These are phyloP conservation scores for Tipula unca DNA, from an alignment of 2,888 invertebrate species.

Conservation along the genomic window DNA sequence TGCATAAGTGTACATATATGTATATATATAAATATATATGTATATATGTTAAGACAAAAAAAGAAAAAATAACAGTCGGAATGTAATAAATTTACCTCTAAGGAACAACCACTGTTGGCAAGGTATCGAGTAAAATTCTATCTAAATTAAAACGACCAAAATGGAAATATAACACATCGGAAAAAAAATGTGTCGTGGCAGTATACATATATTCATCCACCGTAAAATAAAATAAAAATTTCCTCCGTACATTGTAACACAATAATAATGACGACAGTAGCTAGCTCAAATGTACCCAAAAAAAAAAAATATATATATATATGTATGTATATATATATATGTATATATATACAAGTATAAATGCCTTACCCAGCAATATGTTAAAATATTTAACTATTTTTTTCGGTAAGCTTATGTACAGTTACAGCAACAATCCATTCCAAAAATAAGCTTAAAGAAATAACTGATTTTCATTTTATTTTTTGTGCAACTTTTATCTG, in stretches of 20 bases:
- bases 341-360: neutral
- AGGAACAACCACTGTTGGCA: neutral
- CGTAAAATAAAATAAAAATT: neutral
- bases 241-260: neutral
- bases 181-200: neutral
- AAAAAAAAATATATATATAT: neutral
- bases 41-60: neutral
- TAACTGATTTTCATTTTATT: neutral
- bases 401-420: neutral
- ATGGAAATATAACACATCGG: neutral
- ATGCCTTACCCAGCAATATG: neutral
- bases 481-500: conserved; percentile 9
- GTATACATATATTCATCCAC: neutral
- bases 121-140: neutral
- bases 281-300: neutral
- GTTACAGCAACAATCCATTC: neutral
- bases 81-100: neutral
- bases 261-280: neutral
- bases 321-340: too few species aligned
- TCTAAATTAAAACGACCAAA: neutral
- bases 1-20: neutral
- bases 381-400: neutral
- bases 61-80: neutral
- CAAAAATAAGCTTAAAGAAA: neutral
- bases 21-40: neutral